A percentile compares a stretch with the other conserved stretches of the same genome.
phyloP scores from a whole-genome alignment of 2,888 invertebrate species.

The Cremastobaeus sp. region DNA sequence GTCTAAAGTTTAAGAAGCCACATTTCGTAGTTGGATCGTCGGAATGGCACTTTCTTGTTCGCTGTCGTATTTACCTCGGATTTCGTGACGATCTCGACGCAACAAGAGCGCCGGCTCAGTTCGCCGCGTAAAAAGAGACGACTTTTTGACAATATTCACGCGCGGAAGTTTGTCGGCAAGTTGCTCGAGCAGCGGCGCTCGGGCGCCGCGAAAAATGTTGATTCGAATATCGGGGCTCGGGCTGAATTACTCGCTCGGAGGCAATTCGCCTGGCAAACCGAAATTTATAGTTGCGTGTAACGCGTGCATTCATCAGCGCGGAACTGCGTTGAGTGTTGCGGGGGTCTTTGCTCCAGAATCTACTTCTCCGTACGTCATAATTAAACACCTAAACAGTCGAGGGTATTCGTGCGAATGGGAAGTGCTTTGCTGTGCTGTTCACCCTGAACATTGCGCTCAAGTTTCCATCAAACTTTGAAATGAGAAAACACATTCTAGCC shows the following conservation, averaged over 20 bases:
- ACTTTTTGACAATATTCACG: too few species aligned
- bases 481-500: constrained; percentile 41
- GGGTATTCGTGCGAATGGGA: constrained; percentile 40
- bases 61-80: constrained; percentile 52
- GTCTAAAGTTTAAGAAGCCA: constrained; percentile 58
- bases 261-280: constrained; percentile 20
- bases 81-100: constrained; percentile 32
- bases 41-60: constrained; percentile 56
- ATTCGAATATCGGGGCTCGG: constrained; percentile 6
- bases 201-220: too few species aligned
- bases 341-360: constrained; percentile 34
- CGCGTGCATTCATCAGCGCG: constrained; percentile 42
- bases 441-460: constrained; percentile 44
- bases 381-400: constrained; percentile 56
- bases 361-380: constrained; percentile 49
- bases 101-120: constrained; percentile 28
- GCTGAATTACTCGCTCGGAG: constrained; percentile 17
- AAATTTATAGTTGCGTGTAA: constrained; percentile 41
- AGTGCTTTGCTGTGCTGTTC: constrained; percentile 52
- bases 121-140: constrained; percentile 4
- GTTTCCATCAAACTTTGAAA: constrained; percentile 59
- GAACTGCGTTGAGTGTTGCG: constrained; percentile 29
- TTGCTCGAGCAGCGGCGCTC: too few species aligned
- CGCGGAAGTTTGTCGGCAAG: background rate
- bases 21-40: constrained; percentile 41